Evolutionary conservation across 1,140 invertebrate genomes (phyloP), one percentile per base, ranked within the genome.

Genomic region (Physella acuta): DNA sequence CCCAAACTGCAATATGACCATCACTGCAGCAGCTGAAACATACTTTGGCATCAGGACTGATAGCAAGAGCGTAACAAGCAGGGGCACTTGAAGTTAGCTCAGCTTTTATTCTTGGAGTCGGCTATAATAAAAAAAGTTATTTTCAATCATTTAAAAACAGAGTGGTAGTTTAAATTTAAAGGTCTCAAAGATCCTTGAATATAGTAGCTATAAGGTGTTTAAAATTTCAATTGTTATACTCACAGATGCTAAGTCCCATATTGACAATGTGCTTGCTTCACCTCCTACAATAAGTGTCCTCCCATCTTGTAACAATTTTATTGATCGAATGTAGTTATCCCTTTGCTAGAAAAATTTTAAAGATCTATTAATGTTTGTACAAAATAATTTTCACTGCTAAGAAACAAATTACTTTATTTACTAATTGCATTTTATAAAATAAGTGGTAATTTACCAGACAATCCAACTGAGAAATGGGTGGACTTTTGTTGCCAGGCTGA

Each of bases 1-100:
- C 95, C 94, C 94, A 97, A 0, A 97, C 93, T 20, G 94, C 92
- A 68, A 97, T 96, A 85, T 96, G 94, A 20, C 95, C 95, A 86
- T 97, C 94, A 76, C 93, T 94, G 87, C 94, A 97, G 83, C 95
- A 98, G 77, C 93, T 95, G 85, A 95, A 97, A 86, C 95, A 97
- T 37, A 95, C 92, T 87, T 97, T 98, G 26, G 93, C 94, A 85
- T 98, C 96, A 0, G 94, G 94, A 77, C 93, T 95, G 70, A 99
- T 97, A 36, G 95, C 96, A 20, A 99, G 87, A 30, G 97, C 97
- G 83, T 99, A 99, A 85, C 97, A 99, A 0, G 97, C 97, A 0
- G 96, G 95, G 52, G 96, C 95, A 66, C 91, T 92, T 0, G 94
- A 97, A n/a, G 94, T 97, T 37, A 99, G 87, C 83, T 98, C 97